Evolutionary conservation across 2,113 vertebrate species (phyloP), one percentile per base, ranked within the genome.

Genomic region (Lepus timidus): DNA sequence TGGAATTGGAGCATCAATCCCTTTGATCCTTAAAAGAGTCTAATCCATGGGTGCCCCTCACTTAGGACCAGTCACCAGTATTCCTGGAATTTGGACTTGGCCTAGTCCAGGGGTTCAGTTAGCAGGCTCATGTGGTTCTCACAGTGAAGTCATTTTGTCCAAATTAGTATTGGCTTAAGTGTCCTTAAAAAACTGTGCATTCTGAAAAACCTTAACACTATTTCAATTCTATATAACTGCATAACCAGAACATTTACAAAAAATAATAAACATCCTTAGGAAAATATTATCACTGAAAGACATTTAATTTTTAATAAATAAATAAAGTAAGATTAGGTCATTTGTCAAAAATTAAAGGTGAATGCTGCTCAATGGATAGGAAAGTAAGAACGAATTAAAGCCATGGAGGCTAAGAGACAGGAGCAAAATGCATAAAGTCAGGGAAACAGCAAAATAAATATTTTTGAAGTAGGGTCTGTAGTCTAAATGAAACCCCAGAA

Each of bases 1-100:
- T 31, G 8, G 3, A 27, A 70, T 44, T 23, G 9, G 8, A 29
- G 4, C 25, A 10, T 0, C 31, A 11, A 1, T 33, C 16, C 5
- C 39, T 81, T 31, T 65, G 65, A 4, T 64, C 17, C 11, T 51
- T 9, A 17, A 19, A 64, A 22, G 27, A 12, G 19, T 39, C 29
- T 58, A 19, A 2, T 36, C 20, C 9, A 23, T 2, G 23, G 19
- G 19, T 51, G 16, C 6, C 19, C 20, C 27, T 33, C 55, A 52
- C 88, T 25, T 23, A 36, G 36, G 4, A 14, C 23, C 31, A 23
- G 39, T 33, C 17, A 61, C 7, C 17, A n/a, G 4, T 17, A 31
- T n/a, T 4, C 4, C 6, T 11, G 22, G 31, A 25, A 76, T 13
- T 4, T 9, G 22, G 36, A 33, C 4, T 51, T 31, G 14, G n/a